Base-by-base conservation (phyloP, 2,888 invertebrate genomes). In the Abrostola tripartita region DNA sequence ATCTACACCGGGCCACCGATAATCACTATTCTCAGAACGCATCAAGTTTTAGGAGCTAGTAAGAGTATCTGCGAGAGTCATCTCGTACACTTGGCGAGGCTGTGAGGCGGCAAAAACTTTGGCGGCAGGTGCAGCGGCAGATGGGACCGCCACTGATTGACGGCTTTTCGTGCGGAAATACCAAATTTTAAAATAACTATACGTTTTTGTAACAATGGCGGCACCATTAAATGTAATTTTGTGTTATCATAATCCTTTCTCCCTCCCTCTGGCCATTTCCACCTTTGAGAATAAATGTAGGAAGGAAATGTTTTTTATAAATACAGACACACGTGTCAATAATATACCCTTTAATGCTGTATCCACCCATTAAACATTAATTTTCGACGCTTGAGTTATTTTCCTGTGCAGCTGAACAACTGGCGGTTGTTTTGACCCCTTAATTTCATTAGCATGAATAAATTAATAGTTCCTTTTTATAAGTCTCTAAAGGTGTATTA, bases 111-210 rank as follows among this genome's bases (percentile, higher is more conserved):
- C 86, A 88, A 90, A 88, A 90, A 88, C 81, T 74, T 78, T 79
- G 83, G 86, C 88, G 83, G 86, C 88, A 90, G 89, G 90, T 89
- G 90, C 85, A 80, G 65, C 82, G 82, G 86, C 90, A 90, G 91
- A 90, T 90, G 91, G 83, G 69, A 68, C 83, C 77, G 81, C 87
- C 74, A 76, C 77, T 69, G 79, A 78, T 79, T 79, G 82, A 83
- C 79, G 80, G 74, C 81, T 80, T 85, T 84, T 85, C 82, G 80
- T 81, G 76, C 76, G 79, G 78, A 86, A 83, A 78, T 78, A 74
- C 71, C 74, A 68, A 70, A 72, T 78, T 82, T 81, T 75, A 81
- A 81, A 81, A 83, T 80, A 74, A 70, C 74, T 67, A 63, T 73
- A 77, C 62, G 66, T 76, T 78, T 80, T 76, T 81, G 74, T 76